phyloP scores from a whole-genome alignment of 2,888 invertebrate species.

The Pandemis cinnamomeana region DNA sequence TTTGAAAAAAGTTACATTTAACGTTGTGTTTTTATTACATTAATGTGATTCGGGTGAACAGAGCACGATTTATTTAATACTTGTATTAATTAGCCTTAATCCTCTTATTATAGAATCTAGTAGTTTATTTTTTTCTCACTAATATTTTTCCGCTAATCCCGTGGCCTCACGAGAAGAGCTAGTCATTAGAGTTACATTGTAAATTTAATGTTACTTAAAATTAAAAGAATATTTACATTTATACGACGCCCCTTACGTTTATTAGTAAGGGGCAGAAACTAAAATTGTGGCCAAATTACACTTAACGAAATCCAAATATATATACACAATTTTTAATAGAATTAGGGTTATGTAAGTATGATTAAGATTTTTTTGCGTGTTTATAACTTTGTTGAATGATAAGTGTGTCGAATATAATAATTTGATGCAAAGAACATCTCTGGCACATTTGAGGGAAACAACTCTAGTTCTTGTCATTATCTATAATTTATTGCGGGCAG shows the following conservation, averaged over 20 bases:
- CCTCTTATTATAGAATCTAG: slow-evolving; percentile 38
- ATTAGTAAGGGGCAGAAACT: slow-evolving; percentile 77
- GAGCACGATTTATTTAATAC: slow-evolving; percentile 24
- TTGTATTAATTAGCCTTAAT: slow-evolving; percentile 35
- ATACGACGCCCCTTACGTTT: slow-evolving; percentile 69
- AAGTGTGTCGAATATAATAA: neutral
- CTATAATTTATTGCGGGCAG: neutral
- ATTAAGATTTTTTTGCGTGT: slow-evolving; percentile 33
- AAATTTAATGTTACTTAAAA: slow-evolving; percentile 77
- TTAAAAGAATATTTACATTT: slow-evolving; percentile 77
- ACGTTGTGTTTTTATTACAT: neutral
- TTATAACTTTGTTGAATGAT: slow-evolving; percentile 25
- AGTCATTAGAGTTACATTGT: slow-evolving; percentile 82
- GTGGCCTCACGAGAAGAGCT: slow-evolving; percentile 82
- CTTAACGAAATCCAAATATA: slow-evolving; percentile 82
- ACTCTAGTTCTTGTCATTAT: neutral
- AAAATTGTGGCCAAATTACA: slow-evolving; percentile 85
- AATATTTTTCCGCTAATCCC: slow-evolving; percentile 50
- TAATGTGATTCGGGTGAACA: neutral
- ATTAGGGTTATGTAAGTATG: slow-evolving; percentile 65
- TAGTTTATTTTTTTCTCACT: slow-evolving; percentile 27
- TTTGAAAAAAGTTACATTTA: neutral
- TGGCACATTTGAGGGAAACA: neutral
- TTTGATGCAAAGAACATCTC: slow-evolving; percentile 9
- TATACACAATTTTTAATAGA: slow-evolving; percentile 80